Conservation (phyloP, 35 echinoderm and acorn worm genomes). For the Lytechinus pictus region DNA sequence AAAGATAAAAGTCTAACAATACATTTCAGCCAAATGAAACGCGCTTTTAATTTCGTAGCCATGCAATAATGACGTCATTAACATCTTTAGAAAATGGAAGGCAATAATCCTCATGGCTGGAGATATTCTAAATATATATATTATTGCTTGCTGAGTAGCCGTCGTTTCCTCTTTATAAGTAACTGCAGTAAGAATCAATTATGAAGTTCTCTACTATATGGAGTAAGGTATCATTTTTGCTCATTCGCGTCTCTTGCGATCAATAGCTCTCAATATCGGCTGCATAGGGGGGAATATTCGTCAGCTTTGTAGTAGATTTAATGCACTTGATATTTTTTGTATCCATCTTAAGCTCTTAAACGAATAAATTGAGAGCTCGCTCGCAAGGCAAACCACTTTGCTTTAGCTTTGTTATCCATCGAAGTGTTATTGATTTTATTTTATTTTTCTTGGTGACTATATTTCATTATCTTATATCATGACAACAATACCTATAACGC, state of each 20-base stretch:
- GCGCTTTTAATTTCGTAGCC: background rate
- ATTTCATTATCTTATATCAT: background rate
- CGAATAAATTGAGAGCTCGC: background rate
- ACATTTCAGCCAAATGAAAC: background rate
- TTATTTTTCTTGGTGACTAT: background rate
- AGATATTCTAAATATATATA: background rate
- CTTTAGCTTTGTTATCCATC: background rate
- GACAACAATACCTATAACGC: background rate
- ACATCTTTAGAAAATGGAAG: background rate
- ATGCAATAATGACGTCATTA: background rate
- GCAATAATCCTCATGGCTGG: background rate
- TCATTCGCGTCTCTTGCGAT: background rate
- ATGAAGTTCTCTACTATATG: background rate
- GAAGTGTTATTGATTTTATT: constrained; percentile 14
- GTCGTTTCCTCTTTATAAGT: background rate
- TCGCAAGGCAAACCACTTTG: background rate
- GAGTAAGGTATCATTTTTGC: background rate
- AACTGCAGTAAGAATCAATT: background rate
- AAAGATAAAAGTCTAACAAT: background rate
- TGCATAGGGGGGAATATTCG: background rate
- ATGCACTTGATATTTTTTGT: background rate
- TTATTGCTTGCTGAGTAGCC: background rate
- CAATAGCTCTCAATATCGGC: background rate
- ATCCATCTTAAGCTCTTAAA: background rate
- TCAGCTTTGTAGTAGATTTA: background rate